Evolutionary conservation across 2,888 invertebrate genomes (phyloP), one percentile per base, ranked within the genome.

Genomic region (Corbicula japonica): DNA sequence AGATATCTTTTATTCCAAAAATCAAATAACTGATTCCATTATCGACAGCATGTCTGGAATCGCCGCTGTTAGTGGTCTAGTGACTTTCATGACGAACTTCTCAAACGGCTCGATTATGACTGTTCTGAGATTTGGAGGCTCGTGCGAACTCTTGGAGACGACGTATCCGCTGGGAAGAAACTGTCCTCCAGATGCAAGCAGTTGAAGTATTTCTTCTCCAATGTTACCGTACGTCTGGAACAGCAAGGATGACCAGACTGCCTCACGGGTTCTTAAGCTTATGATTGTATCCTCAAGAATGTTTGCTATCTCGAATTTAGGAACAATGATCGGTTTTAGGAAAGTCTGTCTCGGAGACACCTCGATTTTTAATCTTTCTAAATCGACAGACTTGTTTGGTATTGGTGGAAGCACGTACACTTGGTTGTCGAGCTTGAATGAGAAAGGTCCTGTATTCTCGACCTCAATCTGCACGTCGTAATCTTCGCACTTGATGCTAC

Each of bases 401-500:
- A 58, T 58, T 18, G 58, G 58, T 38, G 58, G 58, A 1, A 58
- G 32, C 15, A 58, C 38, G 38, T 32, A 58, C 8, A 58, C 35
- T 21, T 34, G 8, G 26, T 58, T 26, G 8, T 8, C n/a, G 6
- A 32, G 38, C 21, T 30, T 21, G 12, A 58, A 35, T 10, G 23
- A 23, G 23, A 32, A 58, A n/a, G 58, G 58, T 8, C 58, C 58
- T 15, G 58, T 58, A 15, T 58, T 58, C 23, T 21, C 23, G 21
- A 58, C 58, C 15, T 58, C 58, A 23, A 58, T 38, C 38, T 58
- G 35, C 1, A 58, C 58, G n/a, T 35, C 58, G 35, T 35, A 58
- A 26, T 58, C 58, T 23, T 58, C 58, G 38, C 58, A 58, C 26
- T 58, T 58, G 21, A 58, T 58, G 38, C 38, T 58, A 26, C 58